Percentiles rank a stretch among this genome's conserved stretches.
Conservation (phyloP, 1,140 invertebrate species). For the Hylaeus volcanicus region DNA sequence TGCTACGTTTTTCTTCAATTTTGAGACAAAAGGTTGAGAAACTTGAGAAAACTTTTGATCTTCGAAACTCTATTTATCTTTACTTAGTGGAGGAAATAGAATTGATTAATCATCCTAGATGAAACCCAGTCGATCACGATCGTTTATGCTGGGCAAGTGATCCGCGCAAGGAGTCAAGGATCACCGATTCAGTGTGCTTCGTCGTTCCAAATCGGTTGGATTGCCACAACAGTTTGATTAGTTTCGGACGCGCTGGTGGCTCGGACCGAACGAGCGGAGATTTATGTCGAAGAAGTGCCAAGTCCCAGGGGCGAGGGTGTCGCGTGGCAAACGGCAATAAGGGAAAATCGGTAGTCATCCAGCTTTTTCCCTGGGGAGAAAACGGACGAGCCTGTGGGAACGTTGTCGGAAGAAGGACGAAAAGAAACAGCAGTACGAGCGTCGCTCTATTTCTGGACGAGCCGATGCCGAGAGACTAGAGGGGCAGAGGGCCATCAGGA, state of each 20-base stretch:
- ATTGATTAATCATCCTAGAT: no score
- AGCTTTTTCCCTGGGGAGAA: constrained; percentile 62
- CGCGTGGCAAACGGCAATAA: constrained; percentile 49
- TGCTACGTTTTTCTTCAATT: no score
- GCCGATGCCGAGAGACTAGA: constrained; percentile 37
- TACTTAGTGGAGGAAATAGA: no score
- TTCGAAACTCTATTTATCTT: no score
- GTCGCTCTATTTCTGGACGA: constrained; percentile 75
- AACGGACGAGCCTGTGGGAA: constrained; percentile 38
- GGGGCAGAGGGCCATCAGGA: constrained; percentile 63
- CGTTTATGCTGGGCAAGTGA: no score
- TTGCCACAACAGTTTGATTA: constrained; percentile 73
- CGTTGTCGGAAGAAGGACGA: constrained; percentile 34
- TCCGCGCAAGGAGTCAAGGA: no score
- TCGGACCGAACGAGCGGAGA: constrained; percentile 65
- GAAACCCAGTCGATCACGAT: no score
- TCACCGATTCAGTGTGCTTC: neutral
- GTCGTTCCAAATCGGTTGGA: constrained; percentile 27
- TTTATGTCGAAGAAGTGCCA: constrained; percentile 72
- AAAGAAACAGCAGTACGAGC: constrained; percentile 50
- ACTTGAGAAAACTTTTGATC: no score
- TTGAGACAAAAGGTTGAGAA: no score
- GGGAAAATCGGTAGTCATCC: constrained; percentile 63
- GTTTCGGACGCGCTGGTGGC: constrained; percentile 61
- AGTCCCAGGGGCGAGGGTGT: constrained; percentile 40